phyloP scores from a whole-genome alignment of 1,140 invertebrate species.

The Caerostris extrusa region DNA sequence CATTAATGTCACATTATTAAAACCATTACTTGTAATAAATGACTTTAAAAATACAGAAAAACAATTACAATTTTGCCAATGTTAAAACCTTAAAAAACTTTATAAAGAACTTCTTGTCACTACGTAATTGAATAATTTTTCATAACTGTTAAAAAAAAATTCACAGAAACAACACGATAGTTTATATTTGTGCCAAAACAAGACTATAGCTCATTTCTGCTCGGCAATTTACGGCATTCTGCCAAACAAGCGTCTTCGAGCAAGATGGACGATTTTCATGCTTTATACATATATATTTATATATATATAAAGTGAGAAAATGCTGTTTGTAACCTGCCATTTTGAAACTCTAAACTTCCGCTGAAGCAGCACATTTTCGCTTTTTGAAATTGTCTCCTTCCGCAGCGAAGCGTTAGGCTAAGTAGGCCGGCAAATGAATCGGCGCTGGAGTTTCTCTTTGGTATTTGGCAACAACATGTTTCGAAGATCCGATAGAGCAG shows the following conservation, averaged over 20 bases:
- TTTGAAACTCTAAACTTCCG: conserved; percentile 65
- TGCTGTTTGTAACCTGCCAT: conserved; percentile 60
- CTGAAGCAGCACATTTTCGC: conserved; percentile 48
- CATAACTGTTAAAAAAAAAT: neutral
- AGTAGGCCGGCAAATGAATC: conserved; percentile 65
- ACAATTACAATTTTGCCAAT: no score
- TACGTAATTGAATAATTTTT: no score
- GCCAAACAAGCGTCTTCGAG: conserved; percentile 69
- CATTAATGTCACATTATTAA: no score
- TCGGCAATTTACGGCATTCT: conserved; percentile 28
- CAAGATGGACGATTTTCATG: conserved; percentile 40
- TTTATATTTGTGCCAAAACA: conserved; percentile 46
- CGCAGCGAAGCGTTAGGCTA: conserved; percentile 35
- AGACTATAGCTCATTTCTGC: conserved; percentile 13
- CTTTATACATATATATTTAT: neutral
- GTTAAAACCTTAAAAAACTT: no score
- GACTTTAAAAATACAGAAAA: no score
- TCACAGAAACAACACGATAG: neutral
- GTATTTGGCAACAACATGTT: conserved; percentile 57
- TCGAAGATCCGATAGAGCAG: conserved; percentile 43
- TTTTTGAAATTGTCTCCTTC: conserved; percentile 34
- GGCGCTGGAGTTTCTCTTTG: conserved; percentile 22
- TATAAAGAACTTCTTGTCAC: no score
- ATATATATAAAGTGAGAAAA: conserved; percentile 22
- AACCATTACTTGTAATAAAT: no score